phyloP scores from a whole-genome alignment of 2,113 vertebrate genomes.

The Microtus richardsoni region DNA sequence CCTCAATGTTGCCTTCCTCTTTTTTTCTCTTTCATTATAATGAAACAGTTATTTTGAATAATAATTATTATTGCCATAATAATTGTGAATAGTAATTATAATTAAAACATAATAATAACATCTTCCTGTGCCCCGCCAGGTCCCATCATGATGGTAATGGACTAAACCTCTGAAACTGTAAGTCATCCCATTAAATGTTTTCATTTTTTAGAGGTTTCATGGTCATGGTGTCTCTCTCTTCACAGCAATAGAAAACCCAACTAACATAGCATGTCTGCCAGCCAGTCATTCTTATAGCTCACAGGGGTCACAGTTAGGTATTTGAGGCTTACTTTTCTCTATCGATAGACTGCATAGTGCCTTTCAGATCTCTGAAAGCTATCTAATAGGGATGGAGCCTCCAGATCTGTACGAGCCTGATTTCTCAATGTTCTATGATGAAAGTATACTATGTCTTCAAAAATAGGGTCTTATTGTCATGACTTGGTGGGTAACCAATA shows the following conservation, averaged over 20 bases:
- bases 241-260: background rate
- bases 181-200: background rate
- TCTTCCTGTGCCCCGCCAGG: fast-evolving
- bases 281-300: background rate
- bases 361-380: background rate
- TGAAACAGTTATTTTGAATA: background rate
- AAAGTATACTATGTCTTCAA: background rate
- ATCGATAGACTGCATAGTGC: background rate
- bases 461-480: background rate
- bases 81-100: no score
- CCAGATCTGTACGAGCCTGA: background rate
- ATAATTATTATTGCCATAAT: background rate
- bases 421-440: background rate
- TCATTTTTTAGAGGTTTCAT: background rate
- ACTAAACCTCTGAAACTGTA: background rate
- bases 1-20: background rate
- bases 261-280: background rate
- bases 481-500: background rate
- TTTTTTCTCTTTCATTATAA: background rate
- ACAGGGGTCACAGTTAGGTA: background rate
- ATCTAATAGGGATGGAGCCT: background rate
- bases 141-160: background rate
- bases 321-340: background rate
- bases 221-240: background rate
- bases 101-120: background rate